Base-by-base conservation (phyloP, 2,888 invertebrate genomes). In the Cerastis rubricosa region DNA sequence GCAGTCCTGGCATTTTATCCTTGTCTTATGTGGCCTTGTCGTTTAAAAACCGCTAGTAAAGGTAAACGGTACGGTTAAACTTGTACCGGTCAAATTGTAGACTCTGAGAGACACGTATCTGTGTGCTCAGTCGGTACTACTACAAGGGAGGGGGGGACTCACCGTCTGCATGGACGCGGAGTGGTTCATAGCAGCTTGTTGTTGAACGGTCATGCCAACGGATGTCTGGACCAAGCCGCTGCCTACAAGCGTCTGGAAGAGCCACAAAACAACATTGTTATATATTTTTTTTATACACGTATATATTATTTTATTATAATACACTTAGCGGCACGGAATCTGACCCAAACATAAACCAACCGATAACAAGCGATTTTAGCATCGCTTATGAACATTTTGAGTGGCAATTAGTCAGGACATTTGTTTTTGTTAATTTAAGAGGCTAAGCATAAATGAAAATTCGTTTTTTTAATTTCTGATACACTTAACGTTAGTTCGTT, bases 181-280 rank as follows among this genome's bases (percentile, higher is more conserved):
- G 78, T 95, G 95, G 65, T 79, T 91, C 74, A 95, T 54, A 0
- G 88, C 78, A 0, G 90, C 79, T 63, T 92, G 94, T 61, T 92
- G 95, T 57, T 93, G 94, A 0, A 93, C 91, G 0, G 94, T 90
- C 94, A 96, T 94, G 5, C 95, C 94, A 2, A 94, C 93, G 5
- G 96, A 95, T 0, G 95, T 95, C 87, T 96, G 96, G 2, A 96
- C 95, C 63, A 96, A 88, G 1, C 94, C 93, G 45, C 93, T 90
- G 19, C 95, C 92, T 4, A 96, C 93, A 71, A 96, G 83, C 0
- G 92, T 89, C 95, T 95, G 66, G 0, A 71, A 70, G 12, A 40
- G 40, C 9, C 22, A 14, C 47, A 49, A 5, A 17, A 6, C 22
- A 57, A n/a, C 22, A 14, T 40, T 2, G 14, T n/a, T 40, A n/a